These are phyloP conservation scores for Arctocebus calabarensis DNA, from an alignment of 2,797 vertebrate genomes.

Conservation along the genomic window DNA sequence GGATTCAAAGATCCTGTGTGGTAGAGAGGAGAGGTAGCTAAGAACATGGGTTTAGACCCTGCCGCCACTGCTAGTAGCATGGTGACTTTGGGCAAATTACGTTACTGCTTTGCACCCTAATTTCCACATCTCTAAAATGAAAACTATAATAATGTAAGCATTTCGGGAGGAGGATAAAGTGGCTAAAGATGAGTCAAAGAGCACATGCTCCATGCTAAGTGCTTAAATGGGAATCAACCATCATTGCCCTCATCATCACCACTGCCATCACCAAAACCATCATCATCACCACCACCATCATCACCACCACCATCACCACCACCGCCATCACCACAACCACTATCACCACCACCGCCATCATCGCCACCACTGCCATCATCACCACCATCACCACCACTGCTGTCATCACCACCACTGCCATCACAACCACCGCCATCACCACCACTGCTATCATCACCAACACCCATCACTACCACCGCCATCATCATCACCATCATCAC, in stretches of 20 bases:
- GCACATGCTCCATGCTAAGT: not conserved
- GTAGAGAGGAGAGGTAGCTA: not conserved
- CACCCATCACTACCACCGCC: too few relatives aligned
- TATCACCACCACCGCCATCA: too few relatives aligned
- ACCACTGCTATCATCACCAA: too few relatives aligned
- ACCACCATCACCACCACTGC: too few relatives aligned
- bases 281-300: too few relatives aligned
- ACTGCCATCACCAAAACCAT: not conserved
- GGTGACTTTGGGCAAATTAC: not conserved
- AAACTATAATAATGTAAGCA: not conserved
- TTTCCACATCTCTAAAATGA: not conserved
- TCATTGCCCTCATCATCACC: not conserved
- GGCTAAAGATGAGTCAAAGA: not conserved
- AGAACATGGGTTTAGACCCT: not conserved
- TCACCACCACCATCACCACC: too few relatives aligned
- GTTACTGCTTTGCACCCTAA: not conserved
- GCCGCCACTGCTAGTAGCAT: not conserved
- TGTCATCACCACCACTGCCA: too few relatives aligned
- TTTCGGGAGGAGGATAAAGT: too few relatives aligned
- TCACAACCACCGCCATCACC: too few relatives aligned
- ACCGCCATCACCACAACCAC: too few relatives aligned
- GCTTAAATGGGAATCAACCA: not conserved
- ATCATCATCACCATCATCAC: rapidly evolving
- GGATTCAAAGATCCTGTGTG: rapidly evolving
- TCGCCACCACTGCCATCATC: too few relatives aligned